Base-by-base conservation (phyloP, 2,888 invertebrate species). In the Noctua janthina region DNA sequence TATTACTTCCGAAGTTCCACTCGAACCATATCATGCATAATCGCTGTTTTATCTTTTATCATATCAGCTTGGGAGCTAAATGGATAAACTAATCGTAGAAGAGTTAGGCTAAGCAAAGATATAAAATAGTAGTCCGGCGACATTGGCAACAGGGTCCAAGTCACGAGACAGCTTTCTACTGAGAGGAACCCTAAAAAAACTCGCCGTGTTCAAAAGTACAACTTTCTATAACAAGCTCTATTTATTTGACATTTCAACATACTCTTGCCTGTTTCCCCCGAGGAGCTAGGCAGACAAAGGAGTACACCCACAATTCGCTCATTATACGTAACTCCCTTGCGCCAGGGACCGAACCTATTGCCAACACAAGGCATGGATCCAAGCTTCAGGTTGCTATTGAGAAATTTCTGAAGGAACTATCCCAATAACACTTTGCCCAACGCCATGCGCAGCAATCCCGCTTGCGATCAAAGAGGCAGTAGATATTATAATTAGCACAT, bases 161-260 rank as follows among this genome's bases (percentile, higher is more conserved):
- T 8, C 62, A 29, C 7, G 29, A 29, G 29, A 62, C 62, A 11
- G 39, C 51, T 77, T 77, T 77, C 51, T 66, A 39, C 17, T 43
- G 29, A 29, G 3, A 0, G 11, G 23, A 17, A 43, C 78, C 23
- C 39, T n/a, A 5, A 76, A 64, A 76, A 77, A 64, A 23, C 51
- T 66, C 5, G 17, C 51, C 29, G 17, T 8, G 5, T 23, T 29
- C 64, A 43, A 43, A 66, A 78, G 43, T 66, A 77, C 10, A 8
- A 23, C 39, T 78, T 77, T 77, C 78, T 77, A 43, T n/a, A 51
- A 39, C 76, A 49, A 59, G 39, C 29, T 56, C n/a, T 23, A 23
- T 56, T 56, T 10, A 56, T n/a, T 59, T 59, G 10, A n/a, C 17
- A 6, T 17, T 62, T 29, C 15, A 62, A 62, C 15, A 29, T 62